Percentiles rank a stretch among this genome's conserved stretches.
phyloP scores from a whole-genome alignment of 2,113 vertebrate species.

The Cnemophilus loriae region DNA sequence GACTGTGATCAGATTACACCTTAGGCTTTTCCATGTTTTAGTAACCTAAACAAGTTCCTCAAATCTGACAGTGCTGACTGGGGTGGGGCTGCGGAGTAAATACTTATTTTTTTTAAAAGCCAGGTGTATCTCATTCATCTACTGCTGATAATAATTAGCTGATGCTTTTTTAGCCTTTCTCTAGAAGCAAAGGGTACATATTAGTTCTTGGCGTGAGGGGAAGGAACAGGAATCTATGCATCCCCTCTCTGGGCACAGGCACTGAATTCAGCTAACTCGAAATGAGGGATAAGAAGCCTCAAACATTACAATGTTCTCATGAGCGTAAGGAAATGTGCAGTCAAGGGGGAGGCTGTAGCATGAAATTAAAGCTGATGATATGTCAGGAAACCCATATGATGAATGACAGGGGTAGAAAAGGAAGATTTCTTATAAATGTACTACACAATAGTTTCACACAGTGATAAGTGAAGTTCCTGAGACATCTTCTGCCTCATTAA shows the following conservation, averaged over 20 bases:
- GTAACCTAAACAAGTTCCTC: background rate
- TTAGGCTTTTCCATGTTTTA: background rate
- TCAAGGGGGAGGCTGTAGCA: background rate
- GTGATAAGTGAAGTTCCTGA: background rate
- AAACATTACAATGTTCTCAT: background rate
- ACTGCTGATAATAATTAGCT: background rate
- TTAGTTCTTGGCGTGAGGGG: background rate
- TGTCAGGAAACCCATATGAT: background rate
- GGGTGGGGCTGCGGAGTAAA: background rate
- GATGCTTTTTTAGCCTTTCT: background rate
- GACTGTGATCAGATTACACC: background rate
- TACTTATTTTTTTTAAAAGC: background rate
- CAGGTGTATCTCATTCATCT: background rate
- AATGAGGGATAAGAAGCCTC: background rate
- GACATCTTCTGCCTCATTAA: background rate
- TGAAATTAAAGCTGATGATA: background rate
- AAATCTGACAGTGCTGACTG: background rate
- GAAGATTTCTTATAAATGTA: background rate
- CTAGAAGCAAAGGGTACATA: background rate
- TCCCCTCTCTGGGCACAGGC: background rate
- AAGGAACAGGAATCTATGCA: background rate
- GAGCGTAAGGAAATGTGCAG: background rate
- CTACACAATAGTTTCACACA: background rate
- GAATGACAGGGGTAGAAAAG: background rate
- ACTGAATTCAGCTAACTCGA: background rate